A percentile compares a stretch with the other conserved stretches of the same genome.
Conservation (phyloP, 2,888 invertebrate genomes). For the Nemapogon koenigi region DNA sequence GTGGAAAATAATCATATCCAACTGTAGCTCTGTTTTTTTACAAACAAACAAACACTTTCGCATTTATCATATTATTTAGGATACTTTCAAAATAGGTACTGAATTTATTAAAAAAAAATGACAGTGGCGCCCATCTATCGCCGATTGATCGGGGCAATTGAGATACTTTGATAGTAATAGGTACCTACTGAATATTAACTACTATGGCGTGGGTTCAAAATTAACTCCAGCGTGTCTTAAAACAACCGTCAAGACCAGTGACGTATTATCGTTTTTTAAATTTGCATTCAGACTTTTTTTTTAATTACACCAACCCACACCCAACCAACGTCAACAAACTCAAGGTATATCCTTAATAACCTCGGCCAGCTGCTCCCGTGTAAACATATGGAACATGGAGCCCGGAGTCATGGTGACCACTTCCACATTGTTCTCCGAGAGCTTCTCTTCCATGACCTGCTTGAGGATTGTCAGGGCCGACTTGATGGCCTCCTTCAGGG, state of each 20-base stretch:
- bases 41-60: no score
- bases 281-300: neutral
- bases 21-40: no score
- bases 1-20: no score
- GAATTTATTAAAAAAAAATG: neutral
- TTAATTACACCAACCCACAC: constrained; percentile 13
- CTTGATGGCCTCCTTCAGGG: constrained; percentile 90
- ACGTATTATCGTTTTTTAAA: no score
- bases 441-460: constrained; percentile 99
- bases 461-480: constrained; percentile 92
- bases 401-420: constrained; percentile 92
- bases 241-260: no score
- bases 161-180: no score
- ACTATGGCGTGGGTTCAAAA: no score
- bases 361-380: constrained; percentile 89
- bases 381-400: constrained; percentile 86
- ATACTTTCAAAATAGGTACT: neutral
- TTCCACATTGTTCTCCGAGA: constrained; percentile 96
- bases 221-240: no score
- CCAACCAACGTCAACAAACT: constrained; percentile 22
- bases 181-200: no score
- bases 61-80: no score
- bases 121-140: neutral
- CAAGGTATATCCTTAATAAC: constrained; percentile 80
- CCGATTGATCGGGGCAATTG: no score